A percentile compares a stretch with the other conserved stretches of the same genome.
phyloP scores from a whole-genome alignment of 1,140 invertebrate genomes.

The Bradynema listronoti region DNA sequence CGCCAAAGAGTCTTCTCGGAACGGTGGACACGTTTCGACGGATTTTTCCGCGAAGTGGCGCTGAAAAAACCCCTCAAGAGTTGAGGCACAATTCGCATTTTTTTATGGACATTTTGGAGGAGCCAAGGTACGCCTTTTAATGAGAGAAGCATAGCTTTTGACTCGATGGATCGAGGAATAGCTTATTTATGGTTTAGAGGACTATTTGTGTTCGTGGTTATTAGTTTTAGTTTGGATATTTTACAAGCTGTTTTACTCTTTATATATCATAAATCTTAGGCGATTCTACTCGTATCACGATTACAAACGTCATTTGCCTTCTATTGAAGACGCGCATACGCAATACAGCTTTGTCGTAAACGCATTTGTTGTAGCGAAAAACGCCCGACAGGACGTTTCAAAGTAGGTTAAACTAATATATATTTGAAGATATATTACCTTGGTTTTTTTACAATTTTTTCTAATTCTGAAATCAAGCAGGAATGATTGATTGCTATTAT shows the following conservation, averaged over 20 bases:
- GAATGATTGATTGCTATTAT: too few relatives aligned
- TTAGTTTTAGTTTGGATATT: too few relatives aligned
- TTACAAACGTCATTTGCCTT: conserved; percentile 29
- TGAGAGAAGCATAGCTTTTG: background rate
- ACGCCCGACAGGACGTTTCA: conserved; percentile 29
- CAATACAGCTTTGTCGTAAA: conserved; percentile 44
- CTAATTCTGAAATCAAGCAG: too few relatives aligned
- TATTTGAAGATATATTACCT: too few relatives aligned
- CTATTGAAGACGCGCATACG: conserved; percentile 21
- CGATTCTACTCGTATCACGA: conserved; percentile 32
- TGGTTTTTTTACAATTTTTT: too few relatives aligned
- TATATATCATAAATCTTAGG: too few relatives aligned
- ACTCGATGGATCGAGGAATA: background rate
- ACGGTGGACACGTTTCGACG: conserved; percentile 18
- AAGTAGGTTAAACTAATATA: too few relatives aligned
- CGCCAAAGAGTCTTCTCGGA: conserved; percentile 4
- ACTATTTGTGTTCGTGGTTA: too few relatives aligned
- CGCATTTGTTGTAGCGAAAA: conserved; percentile 28
- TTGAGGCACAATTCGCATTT: conserved; percentile 27
- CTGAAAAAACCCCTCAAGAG: conserved; percentile 17
- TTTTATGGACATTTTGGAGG: conserved; percentile 26
- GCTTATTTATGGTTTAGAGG: too few relatives aligned
- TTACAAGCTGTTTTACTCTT: too few relatives aligned
- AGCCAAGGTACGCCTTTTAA: conserved; percentile 7
- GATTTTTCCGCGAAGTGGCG: conserved; percentile 30